These are phyloP conservation scores for Eudemis profundana DNA, from an alignment of 2,888 invertebrate genomes.

Conservation along the genomic window DNA sequence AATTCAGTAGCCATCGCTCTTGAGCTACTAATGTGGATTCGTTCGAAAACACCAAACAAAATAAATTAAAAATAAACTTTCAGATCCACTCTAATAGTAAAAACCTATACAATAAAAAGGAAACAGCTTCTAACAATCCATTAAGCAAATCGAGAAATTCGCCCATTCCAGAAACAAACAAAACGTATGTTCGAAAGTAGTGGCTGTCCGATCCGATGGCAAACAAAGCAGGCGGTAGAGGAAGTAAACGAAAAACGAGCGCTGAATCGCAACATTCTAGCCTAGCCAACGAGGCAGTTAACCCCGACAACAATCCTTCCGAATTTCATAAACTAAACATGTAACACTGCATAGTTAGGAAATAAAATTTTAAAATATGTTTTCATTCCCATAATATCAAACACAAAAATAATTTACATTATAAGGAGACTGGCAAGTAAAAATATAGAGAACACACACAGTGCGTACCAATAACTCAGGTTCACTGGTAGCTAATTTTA, in stretches of 20 bases:
- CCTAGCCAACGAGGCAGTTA: conserved; percentile 49
- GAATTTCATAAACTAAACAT: neutral
- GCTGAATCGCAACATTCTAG: conserved; percentile 67
- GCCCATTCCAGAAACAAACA: conserved; percentile 55
- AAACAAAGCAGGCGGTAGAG: conserved; percentile 67
- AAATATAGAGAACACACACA: no score
- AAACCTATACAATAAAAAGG: conserved; percentile 1
- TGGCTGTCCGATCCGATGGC: conserved; percentile 61
- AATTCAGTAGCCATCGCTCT: no score
- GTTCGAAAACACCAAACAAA: neutral
- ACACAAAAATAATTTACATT: no score
- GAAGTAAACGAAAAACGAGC: conserved; percentile 70
- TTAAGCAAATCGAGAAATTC: conserved; percentile 63
- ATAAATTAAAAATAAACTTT: neutral
- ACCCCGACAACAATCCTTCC: neutral
- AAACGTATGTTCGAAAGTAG: conserved; percentile 64
- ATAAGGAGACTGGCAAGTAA: no score
- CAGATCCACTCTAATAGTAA: neutral
- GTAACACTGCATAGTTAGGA: no score
- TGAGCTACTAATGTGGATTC: no score
- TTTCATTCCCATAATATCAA: no score
- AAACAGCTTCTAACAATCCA: conserved; percentile 59
- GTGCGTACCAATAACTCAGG: no score
- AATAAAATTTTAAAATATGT: no score
- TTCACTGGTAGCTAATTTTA: no score